Evolutionary conservation across 2,888 invertebrate genomes (phyloP).

Genomic region (Aethes cnicana): DNA sequence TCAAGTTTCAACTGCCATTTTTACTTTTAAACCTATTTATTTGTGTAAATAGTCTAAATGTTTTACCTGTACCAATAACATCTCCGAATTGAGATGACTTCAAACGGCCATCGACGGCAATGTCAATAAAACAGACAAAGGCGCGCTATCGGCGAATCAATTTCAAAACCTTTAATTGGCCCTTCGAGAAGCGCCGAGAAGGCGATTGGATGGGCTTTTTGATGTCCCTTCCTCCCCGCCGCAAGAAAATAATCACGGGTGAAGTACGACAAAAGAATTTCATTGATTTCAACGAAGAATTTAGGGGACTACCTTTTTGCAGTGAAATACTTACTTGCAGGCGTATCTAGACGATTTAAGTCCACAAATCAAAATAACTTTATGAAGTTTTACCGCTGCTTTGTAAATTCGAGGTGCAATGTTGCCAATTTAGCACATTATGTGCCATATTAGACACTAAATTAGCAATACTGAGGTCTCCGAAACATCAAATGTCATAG

Average conservation of each 20-base stretch:
- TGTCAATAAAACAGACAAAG: constrained; percentile 68
- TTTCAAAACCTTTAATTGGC: constrained; percentile 77
- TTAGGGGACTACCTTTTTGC: constrained; percentile 33
- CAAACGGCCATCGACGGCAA: constrained; percentile 58
- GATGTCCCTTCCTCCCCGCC: constrained; percentile 51
- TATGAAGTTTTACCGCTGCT: too few species aligned
- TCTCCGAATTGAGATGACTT: constrained; percentile 42
- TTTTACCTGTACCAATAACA: too few species aligned
- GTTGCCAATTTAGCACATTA: too few species aligned
- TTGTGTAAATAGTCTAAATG: too few species aligned
- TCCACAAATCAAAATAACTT: too few species aligned
- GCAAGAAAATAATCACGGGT: constrained; percentile 64
- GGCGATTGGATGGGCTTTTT: constrained; percentile 58
- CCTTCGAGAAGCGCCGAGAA: constrained; percentile 50
- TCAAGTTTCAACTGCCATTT: too few species aligned
- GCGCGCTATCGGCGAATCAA: constrained; percentile 63
- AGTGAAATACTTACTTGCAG: constrained; percentile 24
- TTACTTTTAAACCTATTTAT: too few species aligned
- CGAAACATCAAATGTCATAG: constrained; percentile 21
- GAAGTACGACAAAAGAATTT: constrained; percentile 68
- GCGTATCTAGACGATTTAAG: too few species aligned
- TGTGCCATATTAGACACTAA: too few species aligned
- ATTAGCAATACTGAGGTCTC: constrained; percentile 3
- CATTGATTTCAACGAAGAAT: constrained; percentile 68
- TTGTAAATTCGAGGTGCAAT: too few species aligned